Conservation (phyloP, 1,140 invertebrate species). For the Sitobion miscanthi region DNA sequence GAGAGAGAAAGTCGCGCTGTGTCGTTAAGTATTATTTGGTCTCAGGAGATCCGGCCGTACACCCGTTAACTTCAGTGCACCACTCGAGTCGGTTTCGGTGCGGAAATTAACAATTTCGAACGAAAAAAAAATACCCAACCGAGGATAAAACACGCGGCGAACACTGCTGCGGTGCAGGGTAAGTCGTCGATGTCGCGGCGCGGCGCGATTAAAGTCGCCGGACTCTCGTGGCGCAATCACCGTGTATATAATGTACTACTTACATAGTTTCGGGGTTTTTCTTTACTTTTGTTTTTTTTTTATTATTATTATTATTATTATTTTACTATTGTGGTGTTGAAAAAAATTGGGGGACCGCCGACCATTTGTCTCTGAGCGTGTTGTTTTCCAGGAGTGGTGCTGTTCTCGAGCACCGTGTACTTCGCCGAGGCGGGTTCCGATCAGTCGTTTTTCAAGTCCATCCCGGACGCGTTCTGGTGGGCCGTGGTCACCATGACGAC, state of each 20-base stretch:
- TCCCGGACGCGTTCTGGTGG: conserved; percentile 99
- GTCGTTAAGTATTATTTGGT: conserved; percentile 2
- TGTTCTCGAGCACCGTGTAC: conserved; percentile 98
- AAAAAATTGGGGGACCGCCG: not conserved
- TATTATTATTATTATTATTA: not conserved
- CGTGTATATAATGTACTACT: not conserved
- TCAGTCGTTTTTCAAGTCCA: conserved; percentile 99
- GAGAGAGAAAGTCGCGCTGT: not conserved
- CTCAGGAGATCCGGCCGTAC: not conserved
- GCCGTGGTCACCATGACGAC: conserved; percentile 99
- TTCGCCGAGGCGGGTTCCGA: conserved; percentile 97
- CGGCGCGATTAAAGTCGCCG: not conserved
- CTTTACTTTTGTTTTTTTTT: not conserved
- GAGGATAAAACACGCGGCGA: not conserved
- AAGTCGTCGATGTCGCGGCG: not conserved
- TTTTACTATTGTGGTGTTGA: not conserved
- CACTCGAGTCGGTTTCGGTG: not conserved
- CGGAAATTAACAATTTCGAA: not conserved
- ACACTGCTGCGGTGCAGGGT: not conserved
- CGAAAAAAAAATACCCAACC: not conserved
- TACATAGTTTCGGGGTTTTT: not conserved
- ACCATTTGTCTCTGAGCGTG: conserved; percentile 48
- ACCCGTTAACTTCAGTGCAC: not conserved
- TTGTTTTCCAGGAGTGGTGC: conserved; percentile 90
- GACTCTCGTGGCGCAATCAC: not conserved